A percentile compares a stretch with the other conserved stretches of the same genome.
These are phyloP conservation scores for Prionace glauca DNA, from an alignment of 2,797 vertebrate species.

Conservation along the genomic window DNA sequence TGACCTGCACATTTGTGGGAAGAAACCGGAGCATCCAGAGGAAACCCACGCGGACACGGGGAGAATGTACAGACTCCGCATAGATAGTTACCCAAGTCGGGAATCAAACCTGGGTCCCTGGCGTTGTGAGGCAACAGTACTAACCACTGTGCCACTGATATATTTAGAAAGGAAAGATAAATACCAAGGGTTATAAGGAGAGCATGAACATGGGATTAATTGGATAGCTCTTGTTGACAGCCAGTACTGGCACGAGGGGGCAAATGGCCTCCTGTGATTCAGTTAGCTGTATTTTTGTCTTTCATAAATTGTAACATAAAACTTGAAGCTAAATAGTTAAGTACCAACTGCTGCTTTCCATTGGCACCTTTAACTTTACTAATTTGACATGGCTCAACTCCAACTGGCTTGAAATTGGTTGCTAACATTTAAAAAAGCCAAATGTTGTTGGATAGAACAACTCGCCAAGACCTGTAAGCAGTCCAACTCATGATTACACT, in stretches of 20 bases:
- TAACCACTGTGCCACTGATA: background rate
- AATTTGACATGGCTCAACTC: background rate
- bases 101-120: no score
- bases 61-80: no score
- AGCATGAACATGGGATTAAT: background rate
- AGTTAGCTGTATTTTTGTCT: no score
- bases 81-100: no score
- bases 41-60: no score
- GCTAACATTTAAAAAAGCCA: constrained; percentile 29
- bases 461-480: background rate
- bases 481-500: background rate
- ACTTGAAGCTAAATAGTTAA: background rate
- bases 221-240: background rate
- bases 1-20: no score
- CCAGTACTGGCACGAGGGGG: background rate
- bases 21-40: no score
- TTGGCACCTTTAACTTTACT: background rate
- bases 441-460: background rate
- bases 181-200: background rate
- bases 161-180: background rate
- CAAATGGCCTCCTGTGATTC: background rate
- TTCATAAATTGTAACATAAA: background rate
- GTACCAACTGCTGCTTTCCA: background rate
- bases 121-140: no score
- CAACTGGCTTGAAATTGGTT: constrained; percentile 24